Conservation (phyloP, 2,888 invertebrate species). For the Caprella mutica region DNA sequence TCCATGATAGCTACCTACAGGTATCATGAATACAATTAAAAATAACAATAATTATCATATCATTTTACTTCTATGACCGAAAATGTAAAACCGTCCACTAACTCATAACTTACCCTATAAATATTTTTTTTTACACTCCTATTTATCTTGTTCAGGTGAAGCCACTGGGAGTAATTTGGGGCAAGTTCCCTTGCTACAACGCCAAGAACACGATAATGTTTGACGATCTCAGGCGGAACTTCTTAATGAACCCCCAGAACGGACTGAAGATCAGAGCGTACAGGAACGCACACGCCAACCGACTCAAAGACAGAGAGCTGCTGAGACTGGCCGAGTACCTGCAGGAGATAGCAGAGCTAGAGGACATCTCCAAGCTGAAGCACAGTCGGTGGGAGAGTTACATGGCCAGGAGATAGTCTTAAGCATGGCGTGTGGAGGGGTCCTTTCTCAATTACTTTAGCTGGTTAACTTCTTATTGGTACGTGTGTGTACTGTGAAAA, state of each 20-base stretch:
- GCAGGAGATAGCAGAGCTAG: slow-evolving; percentile 63
- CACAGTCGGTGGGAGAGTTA: slow-evolving; percentile 77
- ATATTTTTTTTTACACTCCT: neutral
- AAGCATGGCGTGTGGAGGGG: too few species aligned
- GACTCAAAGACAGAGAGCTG: slow-evolving; percentile 70
- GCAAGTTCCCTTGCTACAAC: slow-evolving; percentile 76
- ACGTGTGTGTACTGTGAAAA: too few species aligned
- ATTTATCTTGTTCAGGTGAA: slow-evolving; percentile 55
- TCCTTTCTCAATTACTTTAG: too few species aligned
- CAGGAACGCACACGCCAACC: slow-evolving; percentile 76
- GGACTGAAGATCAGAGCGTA: slow-evolving; percentile 84
- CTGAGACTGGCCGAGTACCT: slow-evolving; percentile 66
- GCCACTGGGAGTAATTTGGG: slow-evolving; percentile 94
- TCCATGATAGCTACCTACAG: too few species aligned
- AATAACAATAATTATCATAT: too few species aligned
- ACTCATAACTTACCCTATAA: too few species aligned
- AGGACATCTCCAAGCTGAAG: slow-evolving; percentile 71
- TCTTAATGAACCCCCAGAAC: slow-evolving; percentile 92
- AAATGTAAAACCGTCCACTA: too few species aligned
- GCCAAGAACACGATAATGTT: slow-evolving; percentile 94
- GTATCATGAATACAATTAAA: too few species aligned
- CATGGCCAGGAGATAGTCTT: slow-evolving; percentile 23
- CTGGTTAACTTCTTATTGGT: too few species aligned
- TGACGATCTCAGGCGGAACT: slow-evolving; percentile 88
- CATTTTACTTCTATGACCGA: neutral